Conservation (phyloP, 1,140 invertebrate species). For the Musca vetustissima region DNA sequence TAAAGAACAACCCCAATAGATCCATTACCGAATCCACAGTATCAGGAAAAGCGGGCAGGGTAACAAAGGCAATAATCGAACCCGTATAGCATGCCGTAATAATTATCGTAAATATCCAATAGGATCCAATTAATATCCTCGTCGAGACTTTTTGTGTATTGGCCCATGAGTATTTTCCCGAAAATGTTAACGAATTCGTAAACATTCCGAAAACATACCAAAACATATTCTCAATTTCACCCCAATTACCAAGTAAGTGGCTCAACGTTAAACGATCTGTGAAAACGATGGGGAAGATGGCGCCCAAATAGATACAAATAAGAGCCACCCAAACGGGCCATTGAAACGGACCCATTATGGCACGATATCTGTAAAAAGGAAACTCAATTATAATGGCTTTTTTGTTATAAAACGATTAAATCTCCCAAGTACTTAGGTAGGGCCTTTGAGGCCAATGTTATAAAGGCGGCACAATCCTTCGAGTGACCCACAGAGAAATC, state of each 20-base stretch:
- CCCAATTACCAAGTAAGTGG: constrained; percentile 65
- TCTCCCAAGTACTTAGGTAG: constrained; percentile 63
- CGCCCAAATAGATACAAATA: constrained; percentile 69
- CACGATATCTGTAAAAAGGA: constrained; percentile 64
- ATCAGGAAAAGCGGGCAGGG: constrained; percentile 69
- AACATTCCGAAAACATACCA: constrained; percentile 82
- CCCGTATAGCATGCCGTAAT: constrained; percentile 77
- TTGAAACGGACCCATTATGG: constrained; percentile 78
- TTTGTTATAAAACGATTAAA: neutral
- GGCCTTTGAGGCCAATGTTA: constrained; percentile 72
- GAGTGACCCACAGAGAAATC: constrained; percentile 65
- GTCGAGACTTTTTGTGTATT: constrained; percentile 69
- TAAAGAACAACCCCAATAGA: constrained; percentile 62
- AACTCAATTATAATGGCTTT: neutral
- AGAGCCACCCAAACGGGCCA: constrained; percentile 74
- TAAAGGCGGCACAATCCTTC: constrained; percentile 73
- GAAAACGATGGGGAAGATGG: constrained; percentile 69
- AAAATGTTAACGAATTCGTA: constrained; percentile 75
- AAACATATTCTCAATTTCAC: constrained; percentile 74
- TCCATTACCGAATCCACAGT: constrained; percentile 68
- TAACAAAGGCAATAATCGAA: constrained; percentile 78
- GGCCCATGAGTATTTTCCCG: constrained; percentile 67
- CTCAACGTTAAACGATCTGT: constrained; percentile 67
- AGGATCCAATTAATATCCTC: constrained; percentile 69
- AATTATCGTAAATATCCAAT: constrained; percentile 80